Evolutionary conservation across 2,113 vertebrate genomes (phyloP).

Genomic region (Xiphophorus hellerii): DNA sequence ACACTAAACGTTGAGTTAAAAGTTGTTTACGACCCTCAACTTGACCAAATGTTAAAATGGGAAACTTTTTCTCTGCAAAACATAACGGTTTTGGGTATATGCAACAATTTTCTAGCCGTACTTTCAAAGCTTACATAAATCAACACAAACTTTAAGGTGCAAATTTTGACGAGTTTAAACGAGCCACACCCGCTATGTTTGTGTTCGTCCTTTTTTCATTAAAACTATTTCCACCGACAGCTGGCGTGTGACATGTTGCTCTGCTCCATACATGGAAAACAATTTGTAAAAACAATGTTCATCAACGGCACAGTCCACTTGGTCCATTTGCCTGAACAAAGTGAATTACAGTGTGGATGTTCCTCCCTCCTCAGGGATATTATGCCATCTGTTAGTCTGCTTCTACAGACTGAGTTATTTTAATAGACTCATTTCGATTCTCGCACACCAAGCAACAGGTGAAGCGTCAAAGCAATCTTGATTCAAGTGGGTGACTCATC

Average conservation of each 20-base stretch:
- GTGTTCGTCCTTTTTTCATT: not conserved
- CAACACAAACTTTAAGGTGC: no score
- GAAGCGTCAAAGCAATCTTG: not conserved
- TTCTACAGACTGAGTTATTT: conserved; percentile 10
- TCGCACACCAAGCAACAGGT: conserved; percentile 1
- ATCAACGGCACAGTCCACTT: conserved; percentile 7
- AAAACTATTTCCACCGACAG: not conserved
- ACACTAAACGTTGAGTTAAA: no score
- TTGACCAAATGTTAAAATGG: no score
- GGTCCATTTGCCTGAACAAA: conserved; percentile 9
- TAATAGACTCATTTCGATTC: conserved; percentile 5
- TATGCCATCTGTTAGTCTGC: not conserved
- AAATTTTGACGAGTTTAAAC: not conserved
- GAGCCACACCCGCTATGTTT: no score
- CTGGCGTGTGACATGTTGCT: not conserved
- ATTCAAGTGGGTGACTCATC: conserved; percentile 32
- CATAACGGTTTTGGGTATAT: no score
- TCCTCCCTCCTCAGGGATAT: not conserved
- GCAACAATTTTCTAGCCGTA: no score
- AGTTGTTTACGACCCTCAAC: no score
- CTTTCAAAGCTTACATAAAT: no score
- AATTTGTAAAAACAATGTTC: not conserved
- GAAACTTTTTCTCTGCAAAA: no score
- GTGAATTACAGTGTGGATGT: not conserved
- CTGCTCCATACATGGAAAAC: not conserved